phyloP scores from a whole-genome alignment of 2,797 vertebrate genomes.

The Labeo calbasu region DNA sequence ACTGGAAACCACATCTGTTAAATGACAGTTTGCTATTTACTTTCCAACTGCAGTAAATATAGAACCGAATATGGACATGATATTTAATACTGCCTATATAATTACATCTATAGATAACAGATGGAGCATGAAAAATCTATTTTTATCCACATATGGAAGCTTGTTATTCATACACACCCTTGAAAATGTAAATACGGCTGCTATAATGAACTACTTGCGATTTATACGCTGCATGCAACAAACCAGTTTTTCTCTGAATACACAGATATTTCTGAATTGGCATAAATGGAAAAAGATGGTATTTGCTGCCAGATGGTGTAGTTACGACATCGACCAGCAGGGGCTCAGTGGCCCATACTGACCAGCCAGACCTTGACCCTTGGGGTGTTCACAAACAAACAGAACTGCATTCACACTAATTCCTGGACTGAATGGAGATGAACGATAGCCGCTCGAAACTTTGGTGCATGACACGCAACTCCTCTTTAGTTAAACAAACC shows the following conservation, averaged over 20 bases:
- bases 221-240: not conserved
- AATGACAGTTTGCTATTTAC: not conserved
- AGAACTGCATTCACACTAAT: not conserved
- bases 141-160: too few species aligned
- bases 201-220: too few species aligned
- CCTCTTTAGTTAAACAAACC: slow-evolving; percentile 5
- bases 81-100: not conserved
- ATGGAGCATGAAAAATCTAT: too few species aligned
- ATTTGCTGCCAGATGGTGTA: not conserved
- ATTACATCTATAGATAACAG: too few species aligned
- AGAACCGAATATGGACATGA: not conserved
- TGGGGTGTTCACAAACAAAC: not conserved
- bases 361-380: not conserved
- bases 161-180: too few species aligned
- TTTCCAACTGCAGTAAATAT: not conserved
- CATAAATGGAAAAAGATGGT: not conserved
- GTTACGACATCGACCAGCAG: not conserved
- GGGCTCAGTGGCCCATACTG: not conserved
- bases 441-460: not conserved
- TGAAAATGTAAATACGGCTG: too few species aligned
- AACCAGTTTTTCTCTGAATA: not conserved
- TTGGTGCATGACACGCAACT: not conserved
- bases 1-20: not conserved
- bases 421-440: slow-evolving; percentile 1
- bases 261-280: not conserved